phyloP scores from a whole-genome alignment of 92 coral and sea anemone genomes.

The Epizoanthus scotinus region DNA sequence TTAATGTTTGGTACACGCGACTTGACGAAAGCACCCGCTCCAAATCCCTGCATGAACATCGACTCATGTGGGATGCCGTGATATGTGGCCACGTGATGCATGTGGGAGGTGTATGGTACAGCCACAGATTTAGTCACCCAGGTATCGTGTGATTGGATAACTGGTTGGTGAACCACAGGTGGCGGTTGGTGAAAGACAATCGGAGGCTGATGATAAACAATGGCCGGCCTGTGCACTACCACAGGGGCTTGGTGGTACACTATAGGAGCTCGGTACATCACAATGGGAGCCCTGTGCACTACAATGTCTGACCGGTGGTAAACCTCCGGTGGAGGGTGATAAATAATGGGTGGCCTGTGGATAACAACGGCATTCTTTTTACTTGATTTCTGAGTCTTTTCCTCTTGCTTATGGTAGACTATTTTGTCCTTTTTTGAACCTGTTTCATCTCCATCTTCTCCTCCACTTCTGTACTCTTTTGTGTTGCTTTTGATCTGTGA shows the following conservation, averaged over 20 bases:
- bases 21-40: slow-evolving; percentile 76
- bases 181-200: slow-evolving; percentile 98
- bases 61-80: slow-evolving; percentile 90
- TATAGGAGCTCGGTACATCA: slow-evolving; percentile 94
- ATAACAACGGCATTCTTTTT: slow-evolving; percentile 96
- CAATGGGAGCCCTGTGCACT: slow-evolving; percentile 96
- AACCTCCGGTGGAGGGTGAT: slow-evolving; percentile 98
- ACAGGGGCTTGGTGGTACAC: slow-evolving; percentile 99
- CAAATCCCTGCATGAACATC: slow-evolving; percentile 79
- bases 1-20: slow-evolving; percentile 62
- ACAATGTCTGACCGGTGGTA: slow-evolving; percentile 98
- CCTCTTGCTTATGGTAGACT: slow-evolving; percentile 47
- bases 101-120: slow-evolving; percentile 70
- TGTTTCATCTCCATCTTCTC: slow-evolving; percentile 59
- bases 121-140: slow-evolving; percentile 82
- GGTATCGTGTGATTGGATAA: slow-evolving; percentile 83
- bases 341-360: slow-evolving; percentile 92
- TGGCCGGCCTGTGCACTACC: slow-evolving; percentile 98
- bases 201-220: slow-evolving; percentile 97
- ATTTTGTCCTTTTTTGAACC: slow-evolving; percentile 48
- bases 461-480: slow-evolving; percentile 39
- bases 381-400: slow-evolving; percentile 64
- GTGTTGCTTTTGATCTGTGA: not conserved
- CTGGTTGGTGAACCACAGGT: slow-evolving; percentile 92
- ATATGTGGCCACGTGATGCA: slow-evolving; percentile 70